Evolutionary conservation across 1,140 invertebrate genomes (phyloP).

Genomic region (Tachypleus tridentatus): DNA sequence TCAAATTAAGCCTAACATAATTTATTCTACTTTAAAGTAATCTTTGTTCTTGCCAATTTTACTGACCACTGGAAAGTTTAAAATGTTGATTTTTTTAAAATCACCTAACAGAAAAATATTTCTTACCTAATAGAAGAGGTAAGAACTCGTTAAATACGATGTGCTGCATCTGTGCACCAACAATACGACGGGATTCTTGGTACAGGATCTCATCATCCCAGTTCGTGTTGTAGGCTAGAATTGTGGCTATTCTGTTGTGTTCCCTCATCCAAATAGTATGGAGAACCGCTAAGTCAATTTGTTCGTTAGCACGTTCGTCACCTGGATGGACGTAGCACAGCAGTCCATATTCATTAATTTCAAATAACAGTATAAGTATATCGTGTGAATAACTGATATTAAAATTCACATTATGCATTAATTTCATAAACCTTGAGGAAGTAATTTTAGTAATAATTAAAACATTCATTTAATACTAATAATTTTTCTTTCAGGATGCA

Average conservation of each 20-base stretch:
- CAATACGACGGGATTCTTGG: slow-evolving; percentile 39
- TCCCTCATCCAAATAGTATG: slow-evolving; percentile 55
- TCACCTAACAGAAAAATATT: slow-evolving; percentile 46
- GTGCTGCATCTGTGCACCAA: slow-evolving; percentile 59
- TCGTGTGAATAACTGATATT: neutral
- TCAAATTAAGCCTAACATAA: too few species aligned
- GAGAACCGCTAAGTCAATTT: slow-evolving; percentile 44
- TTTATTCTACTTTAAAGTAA: too few species aligned
- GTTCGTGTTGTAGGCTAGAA: slow-evolving; percentile 57
- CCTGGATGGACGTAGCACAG: slow-evolving; percentile 37
- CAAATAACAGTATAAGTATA: slow-evolving; percentile 64
- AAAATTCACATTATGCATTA: too few species aligned
- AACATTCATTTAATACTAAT: too few species aligned
- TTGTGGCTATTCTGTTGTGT: slow-evolving; percentile 76
- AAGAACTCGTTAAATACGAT: slow-evolving; percentile 74
- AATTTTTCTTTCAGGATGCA: too few species aligned
- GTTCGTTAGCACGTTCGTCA: slow-evolving; percentile 50
- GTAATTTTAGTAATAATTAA: too few species aligned
- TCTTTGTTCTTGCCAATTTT: too few species aligned
- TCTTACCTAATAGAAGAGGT: slow-evolving; percentile 44
- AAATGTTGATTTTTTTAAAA: too few species aligned
- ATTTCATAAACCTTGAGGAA: too few species aligned
- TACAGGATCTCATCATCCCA: slow-evolving; percentile 63
- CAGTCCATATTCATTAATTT: slow-evolving; percentile 37
- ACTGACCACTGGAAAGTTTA: too few species aligned